Conservation (phyloP, 2,113 vertebrate genomes). For the Pituophis catenifer region DNA sequence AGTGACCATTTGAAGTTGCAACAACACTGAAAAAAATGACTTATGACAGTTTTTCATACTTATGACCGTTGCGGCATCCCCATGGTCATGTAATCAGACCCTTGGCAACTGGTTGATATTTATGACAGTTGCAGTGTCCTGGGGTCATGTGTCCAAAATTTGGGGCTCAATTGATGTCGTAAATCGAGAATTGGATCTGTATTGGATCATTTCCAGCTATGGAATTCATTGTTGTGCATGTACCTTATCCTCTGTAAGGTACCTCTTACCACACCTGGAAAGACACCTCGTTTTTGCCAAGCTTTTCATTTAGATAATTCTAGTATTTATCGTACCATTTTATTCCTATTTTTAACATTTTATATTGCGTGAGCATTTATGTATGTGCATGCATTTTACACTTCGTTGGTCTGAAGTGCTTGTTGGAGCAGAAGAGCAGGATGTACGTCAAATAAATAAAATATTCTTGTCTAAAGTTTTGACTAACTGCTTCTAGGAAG, state of each 20-base stretch:
- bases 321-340: background rate
- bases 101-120: background rate
- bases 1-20: background rate
- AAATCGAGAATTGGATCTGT: background rate
- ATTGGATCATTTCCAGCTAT: background rate
- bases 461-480: background rate
- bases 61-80: background rate
- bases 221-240: background rate
- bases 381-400: background rate
- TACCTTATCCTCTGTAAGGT: background rate
- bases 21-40: background rate
- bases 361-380: background rate
- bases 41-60: background rate
- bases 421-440: background rate
- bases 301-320: background rate
- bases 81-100: background rate
- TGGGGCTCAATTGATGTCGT: background rate
- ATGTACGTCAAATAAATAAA: background rate
- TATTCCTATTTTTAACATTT: background rate
- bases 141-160: background rate
- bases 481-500: background rate
- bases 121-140: background rate
- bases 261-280: background rate
- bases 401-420: background rate
- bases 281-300: background rate